These are phyloP conservation scores for Melieria crassipennis DNA, from an alignment of 2,888 invertebrate species.

Conservation along the genomic window DNA sequence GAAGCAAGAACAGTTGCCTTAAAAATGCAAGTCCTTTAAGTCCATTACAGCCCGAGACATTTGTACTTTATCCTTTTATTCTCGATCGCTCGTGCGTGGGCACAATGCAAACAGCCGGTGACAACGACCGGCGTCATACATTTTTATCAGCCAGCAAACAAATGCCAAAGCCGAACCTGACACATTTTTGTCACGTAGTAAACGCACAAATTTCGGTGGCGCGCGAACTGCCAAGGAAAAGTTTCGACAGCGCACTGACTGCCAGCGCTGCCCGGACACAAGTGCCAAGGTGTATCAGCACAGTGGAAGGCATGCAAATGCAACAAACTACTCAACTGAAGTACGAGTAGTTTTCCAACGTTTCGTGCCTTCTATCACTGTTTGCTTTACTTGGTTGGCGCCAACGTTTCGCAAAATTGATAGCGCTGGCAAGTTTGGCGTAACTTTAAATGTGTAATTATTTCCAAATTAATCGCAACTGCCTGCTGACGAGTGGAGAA, in stretches of 20 bases:
- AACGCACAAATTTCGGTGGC: conserved; percentile 23
- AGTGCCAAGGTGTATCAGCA: background rate
- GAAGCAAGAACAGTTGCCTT: no score
- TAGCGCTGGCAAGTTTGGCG: background rate
- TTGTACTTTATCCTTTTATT: no score
- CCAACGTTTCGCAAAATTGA: no score
- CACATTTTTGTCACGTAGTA: conserved; percentile 29
- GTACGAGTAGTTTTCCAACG: no score
- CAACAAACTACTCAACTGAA: background rate
- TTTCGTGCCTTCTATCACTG: no score
- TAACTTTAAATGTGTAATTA: background rate
- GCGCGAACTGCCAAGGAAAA: background rate
- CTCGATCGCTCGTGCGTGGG: no score
- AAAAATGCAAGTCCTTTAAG: no score
- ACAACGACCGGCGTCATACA: background rate
- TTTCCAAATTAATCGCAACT: background rate
- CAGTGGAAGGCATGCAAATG: background rate
- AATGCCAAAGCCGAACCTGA: conserved; percentile 15
- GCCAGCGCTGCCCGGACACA: background rate
- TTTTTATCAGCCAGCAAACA: conserved; percentile 21
- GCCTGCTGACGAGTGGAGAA: background rate
- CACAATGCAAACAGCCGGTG: no score
- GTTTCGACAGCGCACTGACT: background rate
- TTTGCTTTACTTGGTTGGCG: no score
- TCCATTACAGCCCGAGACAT: no score